phyloP scores from a whole-genome alignment of 1,140 invertebrate species.

The Gryllus bimaculatus region DNA sequence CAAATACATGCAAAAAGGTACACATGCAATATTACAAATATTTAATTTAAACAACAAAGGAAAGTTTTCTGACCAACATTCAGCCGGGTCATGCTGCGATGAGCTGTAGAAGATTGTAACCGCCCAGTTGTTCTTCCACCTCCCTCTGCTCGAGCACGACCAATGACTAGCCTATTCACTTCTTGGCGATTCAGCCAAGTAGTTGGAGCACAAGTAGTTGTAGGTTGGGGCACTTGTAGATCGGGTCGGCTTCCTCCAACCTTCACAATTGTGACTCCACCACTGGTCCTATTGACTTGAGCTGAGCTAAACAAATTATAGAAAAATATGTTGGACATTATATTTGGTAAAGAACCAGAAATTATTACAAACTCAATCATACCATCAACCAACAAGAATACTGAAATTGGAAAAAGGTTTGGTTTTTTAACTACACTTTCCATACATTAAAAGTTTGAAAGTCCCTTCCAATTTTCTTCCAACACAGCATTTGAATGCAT shows the following conservation, averaged over 20 bases:
- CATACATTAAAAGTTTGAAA: too few relatives aligned
- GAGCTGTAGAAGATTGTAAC: conserved; percentile 53
- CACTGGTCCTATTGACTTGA: conserved; percentile 56
- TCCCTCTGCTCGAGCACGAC: conserved; percentile 32
- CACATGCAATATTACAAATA: too few relatives aligned
- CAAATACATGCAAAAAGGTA: too few relatives aligned
- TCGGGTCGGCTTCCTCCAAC: conserved; percentile 42
- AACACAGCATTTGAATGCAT: too few relatives aligned
- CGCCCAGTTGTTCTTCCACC: conserved; percentile 59
- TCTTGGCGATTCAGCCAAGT: conserved; percentile 22
- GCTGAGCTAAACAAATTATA: conserved; percentile 18
- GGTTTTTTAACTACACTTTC: too few relatives aligned
- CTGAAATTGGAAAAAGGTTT: too few relatives aligned
- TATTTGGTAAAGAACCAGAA: too few relatives aligned
- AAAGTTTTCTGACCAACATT: conserved; percentile 42
- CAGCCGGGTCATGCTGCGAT: conserved; percentile 61
- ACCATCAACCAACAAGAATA: too few relatives aligned
- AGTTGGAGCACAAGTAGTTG: neutral
- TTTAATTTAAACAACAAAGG: too few relatives aligned
- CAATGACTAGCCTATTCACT: conserved; percentile 26
- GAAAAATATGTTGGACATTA: neutral
- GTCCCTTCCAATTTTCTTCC: too few relatives aligned
- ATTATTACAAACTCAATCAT: too few relatives aligned
- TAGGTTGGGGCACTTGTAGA: neutral
- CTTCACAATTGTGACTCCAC: conserved; percentile 65